Evolutionary conservation across 2,797 vertebrate genomes (phyloP).

Genomic region (Acipenser transmontanus): DNA sequence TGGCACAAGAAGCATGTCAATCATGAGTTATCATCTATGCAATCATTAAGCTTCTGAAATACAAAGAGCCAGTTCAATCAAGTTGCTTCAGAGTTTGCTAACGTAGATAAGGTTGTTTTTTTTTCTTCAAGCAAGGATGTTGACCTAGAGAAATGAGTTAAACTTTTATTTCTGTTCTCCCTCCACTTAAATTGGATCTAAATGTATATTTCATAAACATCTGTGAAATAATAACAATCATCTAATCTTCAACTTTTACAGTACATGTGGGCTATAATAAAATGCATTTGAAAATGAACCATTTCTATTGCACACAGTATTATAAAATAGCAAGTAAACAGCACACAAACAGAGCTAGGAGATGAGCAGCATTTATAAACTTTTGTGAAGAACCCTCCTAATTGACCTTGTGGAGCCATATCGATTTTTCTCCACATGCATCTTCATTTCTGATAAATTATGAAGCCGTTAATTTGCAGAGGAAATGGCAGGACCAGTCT

Average conservation of each 20-base stretch:
- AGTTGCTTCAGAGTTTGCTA: constrained; percentile 45
- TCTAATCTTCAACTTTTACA: no score
- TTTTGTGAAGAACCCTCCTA: constrained; percentile 67
- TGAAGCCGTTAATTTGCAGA: constrained; percentile 95
- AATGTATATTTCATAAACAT: no score
- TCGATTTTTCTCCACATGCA: constrained; percentile 82
- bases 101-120: constrained; percentile 32
- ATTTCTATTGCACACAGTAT: no score
- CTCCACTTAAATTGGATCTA: no score
- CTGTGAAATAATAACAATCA: no score
- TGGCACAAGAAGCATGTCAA: constrained; percentile 76
- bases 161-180: no score
- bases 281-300: no score
- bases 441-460: constrained; percentile 93
- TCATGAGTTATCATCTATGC: constrained; percentile 70
- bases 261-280: no score
- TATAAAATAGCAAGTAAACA: no score
- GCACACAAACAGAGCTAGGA: not conserved
- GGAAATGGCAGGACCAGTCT: constrained; percentile 89
- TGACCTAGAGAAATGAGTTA: constrained; percentile 10
- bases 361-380: constrained; percentile 34
- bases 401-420: constrained; percentile 94
- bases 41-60: constrained; percentile 64
- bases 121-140: constrained; percentile 5
- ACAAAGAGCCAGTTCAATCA: constrained; percentile 55